Percentiles rank a stretch among this genome's conserved stretches.
Conservation (phyloP, 1,140 invertebrate genomes). For the Heterodera schachtii region DNA sequence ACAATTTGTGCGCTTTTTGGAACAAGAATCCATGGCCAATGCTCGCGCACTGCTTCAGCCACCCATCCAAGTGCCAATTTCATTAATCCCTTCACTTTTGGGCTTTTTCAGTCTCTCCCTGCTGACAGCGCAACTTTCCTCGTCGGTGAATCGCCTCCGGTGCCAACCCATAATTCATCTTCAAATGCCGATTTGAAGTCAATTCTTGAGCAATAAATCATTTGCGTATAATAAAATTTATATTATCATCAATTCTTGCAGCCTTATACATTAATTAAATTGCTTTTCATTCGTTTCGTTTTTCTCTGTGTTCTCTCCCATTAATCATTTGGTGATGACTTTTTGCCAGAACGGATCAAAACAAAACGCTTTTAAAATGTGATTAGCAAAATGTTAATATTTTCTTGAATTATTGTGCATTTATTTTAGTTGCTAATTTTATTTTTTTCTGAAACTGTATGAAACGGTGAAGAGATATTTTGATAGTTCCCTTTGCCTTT, state of each 20-base stretch:
- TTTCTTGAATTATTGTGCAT: no score
- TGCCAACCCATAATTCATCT: background rate
- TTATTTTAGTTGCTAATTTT: no score
- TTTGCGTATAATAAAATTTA: background rate
- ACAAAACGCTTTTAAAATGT: no score
- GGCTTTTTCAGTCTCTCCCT: background rate
- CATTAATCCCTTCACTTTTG: background rate
- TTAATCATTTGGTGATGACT: no score
- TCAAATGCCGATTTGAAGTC: slow-evolving; percentile 24
- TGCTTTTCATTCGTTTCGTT: background rate
- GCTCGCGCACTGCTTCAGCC: slow-evolving; percentile 5
- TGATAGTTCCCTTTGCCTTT: no score
- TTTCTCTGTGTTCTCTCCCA: background rate
- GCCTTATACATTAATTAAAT: background rate
- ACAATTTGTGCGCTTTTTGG: slow-evolving; percentile 42
- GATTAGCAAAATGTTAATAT: no score
- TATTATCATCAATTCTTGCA: no score
- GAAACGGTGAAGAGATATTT: no score
- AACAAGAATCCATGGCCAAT: slow-evolving; percentile 32
- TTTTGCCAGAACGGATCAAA: no score
- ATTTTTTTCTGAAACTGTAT: no score
- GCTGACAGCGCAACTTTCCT: background rate
- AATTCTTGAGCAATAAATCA: slow-evolving; percentile 17
- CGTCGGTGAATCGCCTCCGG: slow-evolving; percentile 11
- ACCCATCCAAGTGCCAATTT: background rate